Evolutionary conservation across 2,888 invertebrate species (phyloP).

Genomic region (Melipona beecheii): DNA sequence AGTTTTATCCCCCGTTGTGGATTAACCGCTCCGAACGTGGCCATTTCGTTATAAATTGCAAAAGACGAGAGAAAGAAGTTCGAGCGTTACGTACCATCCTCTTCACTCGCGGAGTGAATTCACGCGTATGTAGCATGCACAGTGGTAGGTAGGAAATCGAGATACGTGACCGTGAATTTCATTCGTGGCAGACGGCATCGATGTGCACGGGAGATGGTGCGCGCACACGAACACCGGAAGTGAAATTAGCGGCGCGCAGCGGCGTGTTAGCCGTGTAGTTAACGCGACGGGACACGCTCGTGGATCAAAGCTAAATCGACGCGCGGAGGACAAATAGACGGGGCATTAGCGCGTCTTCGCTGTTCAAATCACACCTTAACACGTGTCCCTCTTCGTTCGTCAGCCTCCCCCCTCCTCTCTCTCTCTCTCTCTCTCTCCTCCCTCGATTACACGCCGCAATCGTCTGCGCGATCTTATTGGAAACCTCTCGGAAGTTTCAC

Average conservation of each 20-base stretch:
- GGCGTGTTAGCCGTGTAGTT: conserved; percentile 37
- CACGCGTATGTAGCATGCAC: not conserved
- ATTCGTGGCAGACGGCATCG: conserved; percentile 18
- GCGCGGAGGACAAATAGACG: conserved; percentile 42
- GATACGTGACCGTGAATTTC: conserved; percentile 45
- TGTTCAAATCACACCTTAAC: conserved; percentile 46
- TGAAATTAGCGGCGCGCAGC: conserved; percentile 51
- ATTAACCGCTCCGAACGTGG: no score
- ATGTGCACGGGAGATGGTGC: not conserved
- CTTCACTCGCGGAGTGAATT: no score
- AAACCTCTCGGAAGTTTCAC: not conserved
- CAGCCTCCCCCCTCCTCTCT: no score
- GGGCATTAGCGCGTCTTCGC: conserved; percentile 41
- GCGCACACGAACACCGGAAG: conserved; percentile 25
- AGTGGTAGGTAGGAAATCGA: not conserved
- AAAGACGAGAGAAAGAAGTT: no score
- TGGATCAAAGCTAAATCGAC: conserved; percentile 54
- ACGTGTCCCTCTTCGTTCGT: conserved; percentile 25
- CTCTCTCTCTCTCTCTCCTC: no score
- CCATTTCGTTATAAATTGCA: no score
- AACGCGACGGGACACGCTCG: conserved; percentile 23
- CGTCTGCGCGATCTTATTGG: conserved; percentile 4
- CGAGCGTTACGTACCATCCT: no score
- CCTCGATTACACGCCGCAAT: conserved; percentile 11
- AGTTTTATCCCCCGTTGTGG: no score